Base-by-base conservation (phyloP, 2,113 vertebrate species). In the Chionodraco myersi region DNA sequence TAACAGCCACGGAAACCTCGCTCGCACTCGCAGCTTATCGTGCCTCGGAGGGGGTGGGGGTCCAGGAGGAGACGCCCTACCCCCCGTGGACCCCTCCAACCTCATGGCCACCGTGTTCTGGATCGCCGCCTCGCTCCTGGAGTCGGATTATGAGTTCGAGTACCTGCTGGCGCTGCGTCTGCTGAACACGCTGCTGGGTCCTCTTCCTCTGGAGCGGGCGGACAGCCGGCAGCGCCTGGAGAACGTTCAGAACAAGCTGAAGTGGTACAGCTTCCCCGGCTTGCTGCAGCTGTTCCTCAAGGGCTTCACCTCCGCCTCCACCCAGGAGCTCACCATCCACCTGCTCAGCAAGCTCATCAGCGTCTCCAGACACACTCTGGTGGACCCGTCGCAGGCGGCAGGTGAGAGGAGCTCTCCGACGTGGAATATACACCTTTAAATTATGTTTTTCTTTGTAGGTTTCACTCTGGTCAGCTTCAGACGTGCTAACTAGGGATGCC, bases 141-240 rank as follows among this genome's bases (percentile, higher is more conserved):
- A 99, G 93, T 99, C 98, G 0, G 98, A 99, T 94, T 99, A 99
- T 1, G 98, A 99, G 80, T 99, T 98, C 47, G 98, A 99, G 92
- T 99, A 99, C 83, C 95, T 99, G 91, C 90, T 99, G 89, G 98
- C 98, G 5, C 96, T 99, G 87, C 95, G 96, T 81, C 94, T 99
- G 0, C 96, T 99, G 36, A 99, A 99, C 93, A 97, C 97, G 89
- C 96, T 99, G 84, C 96, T 99, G 62, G 95, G 96, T 77, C 98
- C 99, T 74, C 92, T 99, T 92, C 97, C 98, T 72, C 94, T 99
- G 95, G 98, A 99, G 82, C 96, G 96, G 18, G 93, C 91, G 0
- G 98, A 99, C 89, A 98, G 97, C 93, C 89, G 97, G 49, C 97
- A 99, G 73, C 96, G 96, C 85, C 96, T 99, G 85, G 97, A 99